These are phyloP conservation scores for Pogonocherus hispidulus DNA, from an alignment of 2,888 invertebrate species.

Conservation along the genomic window DNA sequence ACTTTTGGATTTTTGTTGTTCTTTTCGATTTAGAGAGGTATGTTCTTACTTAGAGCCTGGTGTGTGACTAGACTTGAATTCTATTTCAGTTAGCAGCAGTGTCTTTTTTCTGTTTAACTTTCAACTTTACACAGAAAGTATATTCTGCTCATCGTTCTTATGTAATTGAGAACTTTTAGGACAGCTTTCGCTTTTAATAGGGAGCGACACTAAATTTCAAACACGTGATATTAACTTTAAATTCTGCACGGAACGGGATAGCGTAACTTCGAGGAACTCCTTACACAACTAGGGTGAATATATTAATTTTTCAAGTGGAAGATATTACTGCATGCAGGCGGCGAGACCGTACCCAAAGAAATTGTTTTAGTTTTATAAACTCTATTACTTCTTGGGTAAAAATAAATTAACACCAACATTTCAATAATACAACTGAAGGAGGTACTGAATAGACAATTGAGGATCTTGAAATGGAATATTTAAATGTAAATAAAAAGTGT, in stretches of 20 bases:
- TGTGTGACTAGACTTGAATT: slow-evolving; percentile 62
- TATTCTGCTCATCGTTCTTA: slow-evolving; percentile 41
- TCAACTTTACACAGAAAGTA: slow-evolving; percentile 41
- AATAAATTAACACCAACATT: background rate
- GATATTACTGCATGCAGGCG: background rate
- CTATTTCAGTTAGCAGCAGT: slow-evolving; percentile 50
- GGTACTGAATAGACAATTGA: too few relatives aligned
- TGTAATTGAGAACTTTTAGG: slow-evolving; percentile 47
- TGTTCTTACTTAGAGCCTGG: slow-evolving; percentile 56
- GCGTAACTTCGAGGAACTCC: slow-evolving; percentile 12
- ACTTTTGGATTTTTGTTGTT: slow-evolving; percentile 64
- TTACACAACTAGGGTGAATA: slow-evolving; percentile 14
- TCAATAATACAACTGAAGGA: too few relatives aligned
- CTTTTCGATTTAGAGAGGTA: slow-evolving; percentile 62
- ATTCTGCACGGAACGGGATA: slow-evolving; percentile 8
- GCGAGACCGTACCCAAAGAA: background rate
- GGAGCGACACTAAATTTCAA: slow-evolving; percentile 26
- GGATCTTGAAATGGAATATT: too few relatives aligned
- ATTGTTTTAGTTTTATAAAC: background rate
- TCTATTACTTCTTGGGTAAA: background rate
- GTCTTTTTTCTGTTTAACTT: slow-evolving; percentile 52
- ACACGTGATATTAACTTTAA: slow-evolving; percentile 22
- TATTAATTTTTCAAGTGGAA: slow-evolving; percentile 11
- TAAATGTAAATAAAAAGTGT: too few relatives aligned
- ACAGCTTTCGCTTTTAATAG: slow-evolving; percentile 42